phyloP scores from a whole-genome alignment of 2,113 vertebrate species.

The Benthochromis sp. region DNA sequence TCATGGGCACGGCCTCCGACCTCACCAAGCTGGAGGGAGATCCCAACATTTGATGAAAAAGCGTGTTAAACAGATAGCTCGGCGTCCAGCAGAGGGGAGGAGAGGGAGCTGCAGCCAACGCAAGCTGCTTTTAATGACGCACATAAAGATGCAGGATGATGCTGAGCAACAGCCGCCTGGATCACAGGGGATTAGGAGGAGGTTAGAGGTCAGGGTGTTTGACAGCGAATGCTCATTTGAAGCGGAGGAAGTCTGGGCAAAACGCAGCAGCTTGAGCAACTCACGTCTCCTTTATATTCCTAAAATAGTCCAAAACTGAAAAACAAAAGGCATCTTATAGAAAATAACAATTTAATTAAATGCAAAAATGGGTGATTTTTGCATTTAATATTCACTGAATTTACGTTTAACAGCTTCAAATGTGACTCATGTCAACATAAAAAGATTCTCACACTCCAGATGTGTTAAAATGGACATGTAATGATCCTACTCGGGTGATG shows the following conservation, averaged over 20 bases:
- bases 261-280: background rate
- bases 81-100: background rate
- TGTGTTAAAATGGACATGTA: background rate
- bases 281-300: background rate
- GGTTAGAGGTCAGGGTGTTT: conserved; percentile 1
- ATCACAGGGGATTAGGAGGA: conserved; percentile 28
- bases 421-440: background rate
- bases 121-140: conserved; percentile 52
- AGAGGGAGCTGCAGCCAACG: background rate
- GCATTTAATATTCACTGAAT: background rate
- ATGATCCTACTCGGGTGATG: background rate
- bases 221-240: background rate
- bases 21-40: conserved; percentile 57
- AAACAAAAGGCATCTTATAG: background rate
- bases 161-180: background rate
- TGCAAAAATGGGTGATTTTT: background rate
- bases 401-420: background rate
- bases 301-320: background rate
- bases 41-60: conserved; percentile 42
- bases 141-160: conserved; percentile 17
- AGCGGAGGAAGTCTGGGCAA: background rate
- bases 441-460: background rate
- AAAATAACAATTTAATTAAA: background rate
- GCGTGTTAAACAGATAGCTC: background rate
- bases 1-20: conserved; percentile 55